phyloP scores from a whole-genome alignment of 2,113 vertebrate species.

The Sander vitreus region DNA sequence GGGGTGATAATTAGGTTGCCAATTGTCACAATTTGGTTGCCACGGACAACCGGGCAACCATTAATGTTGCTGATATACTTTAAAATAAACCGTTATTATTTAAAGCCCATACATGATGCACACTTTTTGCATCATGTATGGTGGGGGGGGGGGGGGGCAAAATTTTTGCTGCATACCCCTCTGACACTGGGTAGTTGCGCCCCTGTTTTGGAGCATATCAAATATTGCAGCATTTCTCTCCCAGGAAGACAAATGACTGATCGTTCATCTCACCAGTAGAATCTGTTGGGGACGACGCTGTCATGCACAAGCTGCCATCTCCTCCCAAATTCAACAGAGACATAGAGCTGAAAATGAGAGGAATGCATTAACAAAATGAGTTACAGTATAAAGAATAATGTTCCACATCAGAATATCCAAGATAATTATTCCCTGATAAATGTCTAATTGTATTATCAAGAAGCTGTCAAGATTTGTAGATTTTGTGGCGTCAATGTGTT shows the following conservation, averaged over 20 bases:
- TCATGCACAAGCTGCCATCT: conserved; percentile 95
- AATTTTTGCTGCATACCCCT: no score
- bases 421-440: conserved; percentile 45
- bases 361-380: conserved; percentile 49
- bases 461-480: conserved; percentile 41
- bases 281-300: conserved; percentile 91
- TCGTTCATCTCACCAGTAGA: conserved; percentile 91
- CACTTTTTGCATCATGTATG: no score
- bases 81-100: no score
- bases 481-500: conserved; percentile 22
- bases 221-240: conserved; percentile 18
- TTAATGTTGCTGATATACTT: no score
- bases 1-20: no score
- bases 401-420: conserved; percentile 17
- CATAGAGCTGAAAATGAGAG: conserved; percentile 87
- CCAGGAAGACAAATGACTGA: conserved; percentile 23
- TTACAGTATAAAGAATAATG: conserved; percentile 32
- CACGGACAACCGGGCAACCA: no score
- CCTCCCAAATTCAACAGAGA: conserved; percentile 94
- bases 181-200: no score
- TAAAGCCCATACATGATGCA: no score
- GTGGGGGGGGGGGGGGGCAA: no score
- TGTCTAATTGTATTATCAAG: conserved; percentile 44
- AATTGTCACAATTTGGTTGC: no score
- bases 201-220: conserved; percentile 17